phyloP scores from a whole-genome alignment of 2,797 vertebrate species.

The Nyctalus aviator region DNA sequence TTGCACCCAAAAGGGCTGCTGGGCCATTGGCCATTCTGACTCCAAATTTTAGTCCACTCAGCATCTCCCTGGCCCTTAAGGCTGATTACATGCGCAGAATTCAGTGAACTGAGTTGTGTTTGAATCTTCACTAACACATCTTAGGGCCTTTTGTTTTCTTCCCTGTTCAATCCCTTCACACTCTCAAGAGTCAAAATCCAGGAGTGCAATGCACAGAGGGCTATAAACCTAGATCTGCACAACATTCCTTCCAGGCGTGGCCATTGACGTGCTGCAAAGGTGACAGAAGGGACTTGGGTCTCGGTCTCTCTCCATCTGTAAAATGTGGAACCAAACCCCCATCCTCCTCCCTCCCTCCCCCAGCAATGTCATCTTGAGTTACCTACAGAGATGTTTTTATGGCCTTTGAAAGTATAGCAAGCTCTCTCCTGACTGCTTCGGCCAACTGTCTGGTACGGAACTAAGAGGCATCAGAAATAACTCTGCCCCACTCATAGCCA shows the following conservation, averaged over 20 bases:
- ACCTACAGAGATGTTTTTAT: neutral
- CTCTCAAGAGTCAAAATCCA: neutral
- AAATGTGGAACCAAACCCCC: neutral
- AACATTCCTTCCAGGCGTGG: rapidly evolving
- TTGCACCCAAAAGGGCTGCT: neutral
- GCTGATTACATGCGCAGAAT: neutral
- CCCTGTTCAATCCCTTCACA: neutral
- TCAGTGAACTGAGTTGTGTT: neutral
- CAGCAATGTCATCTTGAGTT: neutral
- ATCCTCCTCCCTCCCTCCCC: neutral
- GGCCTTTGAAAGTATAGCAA: neutral
- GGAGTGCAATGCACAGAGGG: neutral
- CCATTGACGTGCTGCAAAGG: neutral
- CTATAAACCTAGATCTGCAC: neutral
- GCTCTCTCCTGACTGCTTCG: neutral
- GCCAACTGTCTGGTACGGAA: neutral
- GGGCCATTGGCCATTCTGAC: neutral
- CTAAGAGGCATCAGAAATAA: neutral
- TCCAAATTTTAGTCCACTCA: neutral
- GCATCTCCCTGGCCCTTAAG: neutral
- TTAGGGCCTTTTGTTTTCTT: neutral
- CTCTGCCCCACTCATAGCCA: neutral
- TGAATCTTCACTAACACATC: neutral
- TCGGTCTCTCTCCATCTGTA: neutral
- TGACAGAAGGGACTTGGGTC: neutral